phyloP scores from a whole-genome alignment of 2,113 vertebrate species.

The human (Homo sapiens) region DNA sequence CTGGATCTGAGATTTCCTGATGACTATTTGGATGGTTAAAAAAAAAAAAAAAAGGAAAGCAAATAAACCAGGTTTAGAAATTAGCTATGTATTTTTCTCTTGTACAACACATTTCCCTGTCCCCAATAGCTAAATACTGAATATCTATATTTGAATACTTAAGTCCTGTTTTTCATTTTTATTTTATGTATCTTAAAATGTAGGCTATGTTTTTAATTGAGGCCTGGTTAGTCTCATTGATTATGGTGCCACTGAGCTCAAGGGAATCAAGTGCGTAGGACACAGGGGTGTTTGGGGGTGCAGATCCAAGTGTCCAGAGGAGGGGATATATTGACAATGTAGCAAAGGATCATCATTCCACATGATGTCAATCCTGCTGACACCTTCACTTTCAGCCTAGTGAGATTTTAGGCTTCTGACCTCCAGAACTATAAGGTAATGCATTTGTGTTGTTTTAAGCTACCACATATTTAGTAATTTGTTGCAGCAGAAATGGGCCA shows the following conservation, averaged over 20 bases:
- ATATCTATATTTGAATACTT: background rate
- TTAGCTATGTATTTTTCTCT: background rate
- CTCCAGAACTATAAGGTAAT: background rate
- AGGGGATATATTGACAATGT: background rate
- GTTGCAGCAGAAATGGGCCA: background rate
- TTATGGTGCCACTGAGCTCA: background rate
- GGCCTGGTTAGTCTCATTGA: background rate
- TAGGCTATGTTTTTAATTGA: background rate
- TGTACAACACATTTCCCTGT: background rate
- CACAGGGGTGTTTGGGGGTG: background rate
- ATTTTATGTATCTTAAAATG: background rate
- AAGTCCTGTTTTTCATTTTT: background rate
- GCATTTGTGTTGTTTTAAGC: background rate
- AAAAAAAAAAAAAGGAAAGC: background rate
- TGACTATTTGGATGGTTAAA: background rate
- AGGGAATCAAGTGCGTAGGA: background rate
- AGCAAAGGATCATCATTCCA: background rate
- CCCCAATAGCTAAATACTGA: background rate
- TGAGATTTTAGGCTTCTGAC: background rate
- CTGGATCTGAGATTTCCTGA: no score
- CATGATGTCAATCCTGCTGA: background rate
- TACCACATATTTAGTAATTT: background rate
- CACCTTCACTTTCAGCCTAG: background rate
- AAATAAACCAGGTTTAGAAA: constrained; percentile 1
- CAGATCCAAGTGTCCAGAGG: no score